Evolutionary conservation across 2,888 invertebrate genomes (phyloP).

Genomic region (Lasioglossum malachurum): DNA sequence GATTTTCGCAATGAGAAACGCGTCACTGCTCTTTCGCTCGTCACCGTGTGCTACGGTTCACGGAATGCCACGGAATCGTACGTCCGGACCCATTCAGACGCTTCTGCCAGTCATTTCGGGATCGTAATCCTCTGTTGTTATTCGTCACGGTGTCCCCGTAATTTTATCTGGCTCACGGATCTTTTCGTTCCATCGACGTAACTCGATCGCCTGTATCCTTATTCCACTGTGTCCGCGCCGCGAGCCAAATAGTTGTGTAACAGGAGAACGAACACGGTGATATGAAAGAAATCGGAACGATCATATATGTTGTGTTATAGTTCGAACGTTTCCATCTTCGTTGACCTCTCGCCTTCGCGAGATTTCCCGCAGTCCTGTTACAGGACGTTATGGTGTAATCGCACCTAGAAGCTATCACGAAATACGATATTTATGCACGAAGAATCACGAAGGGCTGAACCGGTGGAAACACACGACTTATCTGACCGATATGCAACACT

Average conservation of each 20-base stretch:
- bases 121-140: conserved; percentile 33
- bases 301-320: neutral
- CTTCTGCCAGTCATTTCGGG: conserved; percentile 64
- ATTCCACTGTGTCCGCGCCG: neutral
- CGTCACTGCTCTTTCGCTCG: conserved; percentile 53
- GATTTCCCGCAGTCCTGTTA: neutral
- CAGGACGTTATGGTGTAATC: neutral
- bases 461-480: conserved; percentile 24
- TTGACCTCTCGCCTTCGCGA: neutral
- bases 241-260: neutral
- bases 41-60: conserved; percentile 43
- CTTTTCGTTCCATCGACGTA: conserved; percentile 34
- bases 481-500: conserved; percentile 48
- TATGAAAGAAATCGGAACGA: neutral
- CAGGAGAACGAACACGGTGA: neutral
- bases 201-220: conserved; percentile 20
- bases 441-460: neutral
- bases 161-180: conserved; percentile 46
- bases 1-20: conserved; percentile 71
- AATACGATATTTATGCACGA: neutral
- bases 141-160: conserved; percentile 40
- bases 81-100: conserved; percentile 37
- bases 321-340: neutral
- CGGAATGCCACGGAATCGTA: conserved; percentile 42
- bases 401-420: neutral